Base-by-base conservation (phyloP, 2,888 invertebrate species). In the Athripsodes cinereus region DNA sequence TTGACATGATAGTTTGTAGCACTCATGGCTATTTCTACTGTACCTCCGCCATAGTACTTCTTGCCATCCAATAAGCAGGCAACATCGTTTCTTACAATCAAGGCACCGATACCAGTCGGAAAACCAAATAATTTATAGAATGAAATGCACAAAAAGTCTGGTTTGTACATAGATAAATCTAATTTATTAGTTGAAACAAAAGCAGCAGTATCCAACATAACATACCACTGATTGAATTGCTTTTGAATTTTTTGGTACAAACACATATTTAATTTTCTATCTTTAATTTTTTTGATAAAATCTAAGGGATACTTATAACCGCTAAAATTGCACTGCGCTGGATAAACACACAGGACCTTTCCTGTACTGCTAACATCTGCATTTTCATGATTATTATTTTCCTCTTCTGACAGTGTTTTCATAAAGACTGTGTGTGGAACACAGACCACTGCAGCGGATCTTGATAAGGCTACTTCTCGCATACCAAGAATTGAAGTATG, bases 71-170 rank as follows among this genome's bases (percentile, higher is more conserved):
- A 74, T 8, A 84, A 73, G 67, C 75, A 60, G 35, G 75, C 73
- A 69, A 84, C 85, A 19, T 73, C 70, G 68, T 88, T 90, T 68
- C 79, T 85, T 0, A 96, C 87, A 56, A 97, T 69, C 19, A 96
- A 71, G 11, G 93, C 96, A 26, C 97, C 98, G 18, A 97, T 75
- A 2, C 98, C 98, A 53, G 96, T 96, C 1, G 98, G 98, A 72
- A 90, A 96, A 19, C 84, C 84, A 78, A 98, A 97, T 68, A 98
- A 90, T 80, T 97, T 98, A 75, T 98, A 98, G 77, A 98, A 98
- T 1, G 97, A 97, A 18, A 98, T 58, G 57, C 86, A 83, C 0
- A 96, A 85, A 78, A 96, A 98, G 74, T 98, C 96, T 2, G 97
- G 92, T 63, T 86, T 82, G 59, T 77, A 76, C 52, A 68, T 66